Evolutionary conservation across 2,113 vertebrate species (phyloP).

Genomic region (Scatophagus argus): DNA sequence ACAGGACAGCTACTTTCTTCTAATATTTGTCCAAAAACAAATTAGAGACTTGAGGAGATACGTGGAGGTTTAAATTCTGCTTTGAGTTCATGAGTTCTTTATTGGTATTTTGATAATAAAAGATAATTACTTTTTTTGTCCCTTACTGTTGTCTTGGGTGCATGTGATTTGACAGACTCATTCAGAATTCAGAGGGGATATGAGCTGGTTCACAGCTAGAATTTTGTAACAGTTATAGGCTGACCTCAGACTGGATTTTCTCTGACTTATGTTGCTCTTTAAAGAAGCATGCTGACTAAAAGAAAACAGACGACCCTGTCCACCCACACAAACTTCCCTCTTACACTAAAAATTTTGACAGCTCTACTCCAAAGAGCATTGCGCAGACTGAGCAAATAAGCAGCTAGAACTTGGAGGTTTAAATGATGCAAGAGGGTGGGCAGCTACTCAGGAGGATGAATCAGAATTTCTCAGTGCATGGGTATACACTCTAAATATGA

Average conservation of each 20-base stretch:
- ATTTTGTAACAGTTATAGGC: conserved; percentile 45
- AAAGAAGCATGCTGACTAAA: conserved; percentile 75
- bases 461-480: conserved; percentile 88
- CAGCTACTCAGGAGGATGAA: conserved; percentile 86
- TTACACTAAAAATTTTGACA: conserved; percentile 70
- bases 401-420: conserved; percentile 73
- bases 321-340: conserved; percentile 76
- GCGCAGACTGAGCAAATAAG: conserved; percentile 65
- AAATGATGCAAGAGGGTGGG: conserved; percentile 86
- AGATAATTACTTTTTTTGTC: too few relatives aligned
- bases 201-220: neutral
- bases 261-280: conserved; percentile 72
- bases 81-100: too few relatives aligned
- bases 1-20: too few relatives aligned
- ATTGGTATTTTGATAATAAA: too few relatives aligned
- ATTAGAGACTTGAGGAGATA: too few relatives aligned
- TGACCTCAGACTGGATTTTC: conserved; percentile 41
- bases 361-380: conserved; percentile 78
- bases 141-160: too few relatives aligned
- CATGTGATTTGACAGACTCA: neutral
- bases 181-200: neutral
- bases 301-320: conserved; percentile 68
- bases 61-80: too few relatives aligned
- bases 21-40: too few relatives aligned
- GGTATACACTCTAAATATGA: conserved; percentile 87